A percentile compares a stretch with the other conserved stretches of the same genome.
Conservation (phyloP, 2,888 invertebrate genomes). For the Lasioglossum marginatum region DNA sequence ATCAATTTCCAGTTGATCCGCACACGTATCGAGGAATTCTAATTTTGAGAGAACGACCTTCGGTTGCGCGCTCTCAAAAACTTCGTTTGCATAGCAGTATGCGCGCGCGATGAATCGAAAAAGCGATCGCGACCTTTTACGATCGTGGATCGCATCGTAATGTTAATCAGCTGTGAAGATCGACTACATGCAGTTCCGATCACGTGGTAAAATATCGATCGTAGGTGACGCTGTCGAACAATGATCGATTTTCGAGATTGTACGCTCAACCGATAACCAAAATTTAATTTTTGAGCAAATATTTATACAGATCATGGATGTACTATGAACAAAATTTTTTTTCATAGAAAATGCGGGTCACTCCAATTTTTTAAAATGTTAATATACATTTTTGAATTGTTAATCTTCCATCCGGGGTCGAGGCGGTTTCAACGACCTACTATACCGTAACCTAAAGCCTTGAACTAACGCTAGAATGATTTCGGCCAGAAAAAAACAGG, state of each 20-base stretch:
- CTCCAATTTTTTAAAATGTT: neutral
- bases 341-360: neutral
- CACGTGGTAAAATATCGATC: neutral
- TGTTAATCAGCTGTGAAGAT: neutral
- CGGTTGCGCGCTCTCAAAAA: neutral
- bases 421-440: neutral
- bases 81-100: neutral
- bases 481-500: neutral
- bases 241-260: neutral
- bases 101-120: neutral
- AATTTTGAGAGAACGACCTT: neutral
- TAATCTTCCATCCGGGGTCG: neutral
- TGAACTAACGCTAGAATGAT: neutral
- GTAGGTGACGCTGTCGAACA: neutral
- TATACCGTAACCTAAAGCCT: neutral
- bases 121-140: neutral
- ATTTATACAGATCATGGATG: no score
- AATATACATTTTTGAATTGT: neutral
- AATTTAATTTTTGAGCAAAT: no score
- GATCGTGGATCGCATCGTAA: neutral
- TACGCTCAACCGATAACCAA: no score
- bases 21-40: neutral
- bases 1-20: neutral
- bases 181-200: neutral
- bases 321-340: no score